These are phyloP conservation scores for Drosophila kuntzei DNA, from an alignment of 2,888 invertebrate genomes.

Conservation along the genomic window DNA sequence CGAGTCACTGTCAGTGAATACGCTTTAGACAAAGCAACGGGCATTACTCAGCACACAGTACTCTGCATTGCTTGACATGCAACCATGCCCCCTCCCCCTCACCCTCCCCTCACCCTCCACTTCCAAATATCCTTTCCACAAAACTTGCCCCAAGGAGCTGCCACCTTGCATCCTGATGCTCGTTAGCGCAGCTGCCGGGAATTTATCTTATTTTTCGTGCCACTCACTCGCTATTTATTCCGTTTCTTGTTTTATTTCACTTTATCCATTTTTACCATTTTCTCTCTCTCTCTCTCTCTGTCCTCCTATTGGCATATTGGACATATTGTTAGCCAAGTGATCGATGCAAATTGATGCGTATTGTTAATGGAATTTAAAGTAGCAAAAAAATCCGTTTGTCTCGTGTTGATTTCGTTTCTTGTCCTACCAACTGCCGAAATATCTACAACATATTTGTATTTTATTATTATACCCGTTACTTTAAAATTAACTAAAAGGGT, in stretches of 20 bases:
- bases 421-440: background rate
- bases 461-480: too few species aligned
- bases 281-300: slow-evolving; percentile 11
- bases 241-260: slow-evolving; percentile 27
- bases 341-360: slow-evolving; percentile 79
- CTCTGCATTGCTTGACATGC: slow-evolving; percentile 29
- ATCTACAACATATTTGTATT: background rate
- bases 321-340: slow-evolving; percentile 75
- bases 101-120: background rate
- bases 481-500: too few species aligned
- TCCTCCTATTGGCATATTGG: slow-evolving; percentile 56
- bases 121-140: background rate
- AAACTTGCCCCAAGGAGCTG: slow-evolving; percentile 10
- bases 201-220: slow-evolving; percentile 75
- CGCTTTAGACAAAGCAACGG: slow-evolving; percentile 32
- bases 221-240: slow-evolving; percentile 54
- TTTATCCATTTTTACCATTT: slow-evolving; percentile 40
- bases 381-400: slow-evolving; percentile 9
- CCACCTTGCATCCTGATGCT: slow-evolving; percentile 55
- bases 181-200: slow-evolving; percentile 77
- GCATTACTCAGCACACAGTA: slow-evolving; percentile 52
- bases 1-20: slow-evolving; percentile 28
- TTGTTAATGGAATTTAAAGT: slow-evolving; percentile 60
- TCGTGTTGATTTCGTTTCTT: slow-evolving; percentile 6
- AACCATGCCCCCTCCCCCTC: background rate